A percentile compares a stretch with the other conserved stretches of the same genome.
Conservation (phyloP, 2,888 invertebrate species). For the Gisinianus flammeolus region DNA sequence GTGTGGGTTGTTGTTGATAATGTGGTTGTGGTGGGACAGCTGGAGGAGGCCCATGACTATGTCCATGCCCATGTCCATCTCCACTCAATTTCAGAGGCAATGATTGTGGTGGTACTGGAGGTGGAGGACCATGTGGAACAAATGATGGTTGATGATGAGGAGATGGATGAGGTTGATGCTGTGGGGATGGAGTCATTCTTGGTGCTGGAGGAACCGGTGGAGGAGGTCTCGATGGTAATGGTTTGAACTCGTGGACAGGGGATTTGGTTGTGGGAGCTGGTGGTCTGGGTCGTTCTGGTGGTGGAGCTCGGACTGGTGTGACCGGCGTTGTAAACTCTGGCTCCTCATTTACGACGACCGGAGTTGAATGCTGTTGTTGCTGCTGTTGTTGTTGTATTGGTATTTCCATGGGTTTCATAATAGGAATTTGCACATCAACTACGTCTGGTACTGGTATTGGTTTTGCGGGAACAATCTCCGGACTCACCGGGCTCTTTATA, state of each 20-base stretch:
- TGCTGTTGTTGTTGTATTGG: slow-evolving; percentile 1
- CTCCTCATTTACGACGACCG: too few species aligned
- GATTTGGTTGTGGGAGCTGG: slow-evolving; percentile 37
- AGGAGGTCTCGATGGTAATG: slow-evolving; percentile 51
- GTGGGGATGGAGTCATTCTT: slow-evolving; percentile 62
- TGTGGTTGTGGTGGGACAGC: slow-evolving; percentile 59
- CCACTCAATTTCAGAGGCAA: too few species aligned
- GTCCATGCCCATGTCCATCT: too few species aligned
- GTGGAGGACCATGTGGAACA: slow-evolving; percentile 55
- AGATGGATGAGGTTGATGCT: slow-evolving; percentile 8
- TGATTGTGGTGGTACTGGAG: slow-evolving; percentile 59
- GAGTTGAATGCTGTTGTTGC: background rate
- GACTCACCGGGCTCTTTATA: too few species aligned
- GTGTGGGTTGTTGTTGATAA: slow-evolving; percentile 55
- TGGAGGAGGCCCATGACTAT: slow-evolving; percentile 59
- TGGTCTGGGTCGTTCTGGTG: slow-evolving; percentile 42
- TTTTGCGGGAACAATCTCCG: background rate
- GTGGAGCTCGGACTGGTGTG: slow-evolving; percentile 13
- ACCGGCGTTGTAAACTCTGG: too few species aligned
- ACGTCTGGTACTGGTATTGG: slow-evolving; percentile 46
- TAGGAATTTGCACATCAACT: slow-evolving; percentile 38
- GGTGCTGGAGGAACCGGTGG: slow-evolving; percentile 58
- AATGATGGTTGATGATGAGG: background rate
- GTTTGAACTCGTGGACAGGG: slow-evolving; percentile 38
- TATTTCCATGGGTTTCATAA: slow-evolving; percentile 1